These are phyloP conservation scores for Epinephelus fuscoguttatus DNA, from an alignment of 2,113 vertebrate genomes.

Conservation along the genomic window DNA sequence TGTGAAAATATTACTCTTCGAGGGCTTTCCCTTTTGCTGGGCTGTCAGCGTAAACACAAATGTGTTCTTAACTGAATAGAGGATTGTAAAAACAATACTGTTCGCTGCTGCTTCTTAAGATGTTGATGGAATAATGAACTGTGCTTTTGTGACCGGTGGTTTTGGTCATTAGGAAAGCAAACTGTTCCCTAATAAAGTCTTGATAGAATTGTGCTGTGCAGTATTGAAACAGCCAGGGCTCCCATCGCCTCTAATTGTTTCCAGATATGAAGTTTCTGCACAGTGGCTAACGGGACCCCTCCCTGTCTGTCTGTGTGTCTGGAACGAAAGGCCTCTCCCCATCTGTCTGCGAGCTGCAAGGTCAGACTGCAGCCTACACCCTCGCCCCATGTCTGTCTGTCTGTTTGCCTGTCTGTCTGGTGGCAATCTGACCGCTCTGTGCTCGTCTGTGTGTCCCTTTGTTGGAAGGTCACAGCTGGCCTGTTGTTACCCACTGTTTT, in stretches of 20 bases:
- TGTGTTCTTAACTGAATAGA: slow-evolving; percentile 23
- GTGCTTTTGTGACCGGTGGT: slow-evolving; percentile 11
- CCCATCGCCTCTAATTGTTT: slow-evolving; percentile 77
- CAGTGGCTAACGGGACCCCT: slow-evolving; percentile 73
- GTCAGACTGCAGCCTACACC: slow-evolving; percentile 69
- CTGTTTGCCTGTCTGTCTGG: slow-evolving; percentile 51
- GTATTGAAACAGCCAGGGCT: slow-evolving; percentile 49
- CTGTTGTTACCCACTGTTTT: slow-evolving; percentile 15
- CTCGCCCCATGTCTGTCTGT: slow-evolving; percentile 13
- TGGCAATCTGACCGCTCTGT: slow-evolving; percentile 41
- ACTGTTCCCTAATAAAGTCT: slow-evolving; percentile 41
- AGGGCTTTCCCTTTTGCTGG: slow-evolving; percentile 45
- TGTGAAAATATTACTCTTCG: slow-evolving; percentile 61
- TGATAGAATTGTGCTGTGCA: slow-evolving; percentile 41
- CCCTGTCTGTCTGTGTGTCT: slow-evolving; percentile 79
- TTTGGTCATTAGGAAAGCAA: slow-evolving; percentile 34
- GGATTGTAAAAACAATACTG: slow-evolving; percentile 13
- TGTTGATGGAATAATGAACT: slow-evolving; percentile 16
- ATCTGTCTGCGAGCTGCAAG: slow-evolving; percentile 70
- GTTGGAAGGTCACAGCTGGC: slow-evolving; percentile 37
- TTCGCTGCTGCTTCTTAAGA: slow-evolving; percentile 4
- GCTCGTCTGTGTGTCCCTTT: slow-evolving; percentile 16
- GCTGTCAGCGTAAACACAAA: slow-evolving; percentile 41
- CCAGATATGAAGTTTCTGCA: slow-evolving; percentile 77
- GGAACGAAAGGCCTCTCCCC: slow-evolving; percentile 68